Conservation (phyloP, 2,797 vertebrate species). For the Galagoides demidoff region DNA sequence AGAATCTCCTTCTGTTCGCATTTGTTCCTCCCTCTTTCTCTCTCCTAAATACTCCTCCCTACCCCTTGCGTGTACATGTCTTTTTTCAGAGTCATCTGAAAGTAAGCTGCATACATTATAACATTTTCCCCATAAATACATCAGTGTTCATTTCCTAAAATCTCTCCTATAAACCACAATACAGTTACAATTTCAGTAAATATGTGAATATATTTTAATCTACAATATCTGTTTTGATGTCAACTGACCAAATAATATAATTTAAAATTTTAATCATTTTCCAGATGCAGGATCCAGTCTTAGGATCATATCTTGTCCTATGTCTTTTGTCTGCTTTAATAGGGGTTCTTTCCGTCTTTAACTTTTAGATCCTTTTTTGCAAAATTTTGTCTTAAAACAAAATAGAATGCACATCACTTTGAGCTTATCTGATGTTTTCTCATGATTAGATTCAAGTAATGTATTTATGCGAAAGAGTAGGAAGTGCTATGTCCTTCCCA, state of each 20-base stretch:
- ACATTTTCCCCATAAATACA: background rate
- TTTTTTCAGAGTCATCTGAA: background rate
- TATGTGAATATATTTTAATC: background rate
- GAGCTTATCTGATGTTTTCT: background rate
- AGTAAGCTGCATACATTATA: background rate
- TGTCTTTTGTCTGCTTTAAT: background rate
- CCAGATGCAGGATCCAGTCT: background rate
- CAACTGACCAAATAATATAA: background rate
- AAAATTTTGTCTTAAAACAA: background rate
- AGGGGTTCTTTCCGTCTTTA: background rate
- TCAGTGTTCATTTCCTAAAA: constrained; percentile 32
- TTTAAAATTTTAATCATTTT: background rate
- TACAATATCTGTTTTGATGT: background rate
- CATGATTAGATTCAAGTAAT: background rate
- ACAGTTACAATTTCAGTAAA: constrained; percentile 21
- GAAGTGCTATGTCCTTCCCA: background rate
- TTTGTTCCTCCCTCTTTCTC: background rate
- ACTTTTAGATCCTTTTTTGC: constrained; percentile 1
- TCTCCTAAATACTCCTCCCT: background rate
- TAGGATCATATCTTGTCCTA: background rate
- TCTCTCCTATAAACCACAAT: background rate
- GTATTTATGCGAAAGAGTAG: background rate
- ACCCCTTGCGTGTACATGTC: background rate
- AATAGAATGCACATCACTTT: background rate
- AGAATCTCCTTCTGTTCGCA: background rate